phyloP scores from a whole-genome alignment of 2,113 vertebrate species.

The Ceuthmochares aereus region DNA sequence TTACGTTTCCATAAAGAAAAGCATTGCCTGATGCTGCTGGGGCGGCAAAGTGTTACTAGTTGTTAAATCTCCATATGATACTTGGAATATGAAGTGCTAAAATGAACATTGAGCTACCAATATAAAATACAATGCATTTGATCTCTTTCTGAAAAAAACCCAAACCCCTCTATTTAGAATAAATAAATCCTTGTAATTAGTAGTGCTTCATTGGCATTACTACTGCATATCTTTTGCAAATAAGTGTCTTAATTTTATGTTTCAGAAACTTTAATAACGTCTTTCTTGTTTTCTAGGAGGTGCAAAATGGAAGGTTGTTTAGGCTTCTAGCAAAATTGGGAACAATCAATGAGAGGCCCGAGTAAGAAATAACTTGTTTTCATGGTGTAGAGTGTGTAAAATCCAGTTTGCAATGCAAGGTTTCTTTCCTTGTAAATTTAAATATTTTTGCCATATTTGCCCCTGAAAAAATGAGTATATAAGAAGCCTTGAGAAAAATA shows the following conservation, averaged over 20 bases:
- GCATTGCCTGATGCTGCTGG: neutral
- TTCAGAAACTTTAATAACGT: neutral
- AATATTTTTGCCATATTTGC: neutral
- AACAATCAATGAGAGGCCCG: conserved; percentile 98
- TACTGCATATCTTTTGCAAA: neutral
- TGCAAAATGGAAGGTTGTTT: conserved; percentile 98
- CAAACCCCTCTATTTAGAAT: neutral
- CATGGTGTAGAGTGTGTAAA: conserved; percentile 10
- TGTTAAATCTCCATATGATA: neutral
- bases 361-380: conserved; percentile 85
- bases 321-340: conserved; percentile 97
- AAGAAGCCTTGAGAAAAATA: neutral
- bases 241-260: neutral
- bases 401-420: neutral
- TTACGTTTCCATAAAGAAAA: neutral
- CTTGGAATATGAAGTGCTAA: neutral
- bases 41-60: neutral
- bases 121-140: neutral
- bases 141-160: neutral
- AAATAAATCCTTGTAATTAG: neutral
- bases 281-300: conserved; percentile 86
- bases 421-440: neutral
- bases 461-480: neutral
- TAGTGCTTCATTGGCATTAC: neutral
- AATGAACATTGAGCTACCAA: neutral